Evolutionary conservation across 2,797 vertebrate genomes (phyloP), one percentile per base, ranked within the genome.

Genomic region (Ctenopoma multispine): DNA sequence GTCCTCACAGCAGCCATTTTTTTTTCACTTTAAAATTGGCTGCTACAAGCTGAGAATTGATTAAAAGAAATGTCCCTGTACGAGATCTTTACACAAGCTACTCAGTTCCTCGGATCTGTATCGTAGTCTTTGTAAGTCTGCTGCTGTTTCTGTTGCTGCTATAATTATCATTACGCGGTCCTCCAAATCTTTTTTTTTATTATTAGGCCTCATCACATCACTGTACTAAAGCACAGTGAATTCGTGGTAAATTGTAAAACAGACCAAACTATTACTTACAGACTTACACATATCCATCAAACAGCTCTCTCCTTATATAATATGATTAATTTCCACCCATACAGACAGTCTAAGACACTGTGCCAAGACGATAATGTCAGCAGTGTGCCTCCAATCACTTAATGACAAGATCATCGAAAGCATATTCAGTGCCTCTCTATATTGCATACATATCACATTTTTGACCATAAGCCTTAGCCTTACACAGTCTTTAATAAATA

Each of bases 391-490:
- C 31, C 57, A 72, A 66, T 76, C 44, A 59, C 29, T 31, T 69
- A 63, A 77, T 76, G 66, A 65, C 61, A 77, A 62, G 49, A 70
- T 69, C 49, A 79, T 79, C 53, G 74, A 63, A 79, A 69, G 63
- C 29, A 62, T 54, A 66, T 64, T 70, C 17, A 67, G 36, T 24
- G 20, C 31, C 20, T 63, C 18, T 71, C n/a, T 50, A 14, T 47
- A 49, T 58, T 57, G 21, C 27, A 34, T 34, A 34, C 31, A 34
- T 34, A 34, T 9, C 27, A 29, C 3, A 51, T 79, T n/a, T 55
- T n/a, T 55, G 20, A 69, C 49, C 55, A 51, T 67, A 59, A 55
- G 40, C 10, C 34, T 34, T 11, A 34, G 27, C 27, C 31, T 34
- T 20, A 71, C n/a, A 21, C 24, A 20, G 62, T 70, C 2, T 29